Base-by-base conservation (phyloP, 2,888 invertebrate species). In the Ectemnius lituratus region DNA sequence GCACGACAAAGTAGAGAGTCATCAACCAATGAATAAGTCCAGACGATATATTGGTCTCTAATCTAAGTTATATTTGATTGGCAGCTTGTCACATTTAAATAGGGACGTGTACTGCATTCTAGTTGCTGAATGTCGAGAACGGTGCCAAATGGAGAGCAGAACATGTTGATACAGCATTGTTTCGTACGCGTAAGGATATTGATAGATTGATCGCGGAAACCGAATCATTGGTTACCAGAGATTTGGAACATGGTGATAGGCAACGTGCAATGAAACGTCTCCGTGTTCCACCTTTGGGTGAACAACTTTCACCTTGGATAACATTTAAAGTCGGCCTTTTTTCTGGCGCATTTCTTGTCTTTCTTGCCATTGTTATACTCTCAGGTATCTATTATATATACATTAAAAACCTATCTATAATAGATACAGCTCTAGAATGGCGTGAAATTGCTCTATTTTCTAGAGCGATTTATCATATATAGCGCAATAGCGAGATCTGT, bases 231-330 rank as follows among this genome's bases (percentile, higher is more conserved):
- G 94, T 95, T 56, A 95, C 95, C 0, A 93, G 93, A 79, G 94
- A 95, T 81, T 92, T 95, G 49, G 95, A 97, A 90, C 94, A 93
- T 8, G 97, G 97, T 4, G 95, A 97, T 88, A 92, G 97, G 62
- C 95, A 95, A 86, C 95, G 94, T 83, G 97, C 97, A 2, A 97
- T 97, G 97, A 97, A 97, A 90, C 92, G 96, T 56, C 91, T 97
- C 23, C 91, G 97, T 66, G 97, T 97, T 0, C 97, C 97, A 0
- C 97, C 97, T 2, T 91, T 97, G 28, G 96, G 96, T 14, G 97
- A 97, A 90, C 94, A 95, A 84, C 95, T 96, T 87, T 95, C 94
- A 74, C 95, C 96, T 0, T 95, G 96, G 94, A 96, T 95, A 2
- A 96, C 96, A 0, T 96, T 96, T 86, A 95, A 95, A 92, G 95